These are phyloP conservation scores for Tipula helvola DNA, from an alignment of 2,888 invertebrate genomes.

Conservation along the genomic window DNA sequence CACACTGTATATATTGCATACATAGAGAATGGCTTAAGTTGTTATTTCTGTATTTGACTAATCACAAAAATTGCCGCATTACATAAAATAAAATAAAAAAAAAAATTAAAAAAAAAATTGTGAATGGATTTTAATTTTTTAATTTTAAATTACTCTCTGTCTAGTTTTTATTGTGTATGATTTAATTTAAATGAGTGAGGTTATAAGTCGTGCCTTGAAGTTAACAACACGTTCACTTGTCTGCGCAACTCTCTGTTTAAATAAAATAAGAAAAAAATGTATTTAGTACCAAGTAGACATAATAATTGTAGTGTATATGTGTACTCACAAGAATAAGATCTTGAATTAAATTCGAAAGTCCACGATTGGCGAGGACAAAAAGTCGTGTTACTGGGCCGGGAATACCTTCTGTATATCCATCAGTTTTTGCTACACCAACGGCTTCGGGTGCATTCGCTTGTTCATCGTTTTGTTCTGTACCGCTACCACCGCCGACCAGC, in stretches of 20 bases:
- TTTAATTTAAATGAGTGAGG: slow-evolving; percentile 64
- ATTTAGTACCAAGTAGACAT: slow-evolving; percentile 14
- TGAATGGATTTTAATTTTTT: not conserved
- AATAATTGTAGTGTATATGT: not conserved
- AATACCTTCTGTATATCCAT: slow-evolving; percentile 63
- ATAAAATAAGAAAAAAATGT: slow-evolving; percentile 21
- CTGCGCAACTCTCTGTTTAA: slow-evolving; percentile 59
- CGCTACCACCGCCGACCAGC: slow-evolving; percentile 69
- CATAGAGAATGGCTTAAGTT: not conserved
- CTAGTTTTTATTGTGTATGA: not conserved
- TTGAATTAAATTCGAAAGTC: slow-evolving; percentile 74
- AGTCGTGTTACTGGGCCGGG: slow-evolving; percentile 79
- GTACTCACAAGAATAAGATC: slow-evolving; percentile 69
- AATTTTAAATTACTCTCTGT: not conserved
- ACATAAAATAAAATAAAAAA: not conserved
- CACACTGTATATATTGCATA: not conserved
- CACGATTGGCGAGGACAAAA: slow-evolving; percentile 77
- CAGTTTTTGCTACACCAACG: slow-evolving; percentile 43
- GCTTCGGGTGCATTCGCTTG: slow-evolving; percentile 41
- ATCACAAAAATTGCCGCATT: not conserved
- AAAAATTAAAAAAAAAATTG: not conserved
- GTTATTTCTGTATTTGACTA: not conserved
- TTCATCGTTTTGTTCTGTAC: slow-evolving; percentile 49
- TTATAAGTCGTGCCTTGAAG: slow-evolving; percentile 85
- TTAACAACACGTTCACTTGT: slow-evolving; percentile 85